Evolutionary conservation across 2,888 invertebrate species (phyloP).

Genomic region (Corbicula japonica): DNA sequence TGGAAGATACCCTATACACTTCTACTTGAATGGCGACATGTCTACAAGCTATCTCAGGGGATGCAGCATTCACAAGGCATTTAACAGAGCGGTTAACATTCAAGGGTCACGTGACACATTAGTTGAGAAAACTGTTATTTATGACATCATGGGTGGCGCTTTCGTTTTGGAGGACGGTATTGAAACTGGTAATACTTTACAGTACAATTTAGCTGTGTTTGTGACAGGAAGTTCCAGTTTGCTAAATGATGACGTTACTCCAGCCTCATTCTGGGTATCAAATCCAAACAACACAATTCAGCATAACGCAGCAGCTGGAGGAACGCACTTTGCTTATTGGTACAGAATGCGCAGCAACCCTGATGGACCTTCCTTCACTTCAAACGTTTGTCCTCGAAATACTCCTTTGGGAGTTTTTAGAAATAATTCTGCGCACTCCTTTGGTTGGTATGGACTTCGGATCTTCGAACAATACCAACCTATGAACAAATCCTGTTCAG

Average conservation of each 20-base stretch:
- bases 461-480: conserved; percentile 80
- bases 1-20: conserved; percentile 85
- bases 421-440: conserved; percentile 84
- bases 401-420: conserved; percentile 76
- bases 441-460: conserved; percentile 85
- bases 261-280: conserved; percentile 85
- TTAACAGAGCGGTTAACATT: conserved; percentile 85
- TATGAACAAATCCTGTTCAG: conserved; percentile 57
- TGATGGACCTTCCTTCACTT: conserved; percentile 81
- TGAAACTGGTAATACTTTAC: conserved; percentile 81
- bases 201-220: conserved; percentile 83
- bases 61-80: conserved; percentile 80
- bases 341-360: conserved; percentile 83
- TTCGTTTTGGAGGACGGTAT: conserved; percentile 85
- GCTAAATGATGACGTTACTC: conserved; percentile 85
- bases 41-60: conserved; percentile 80
- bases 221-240: conserved; percentile 81
- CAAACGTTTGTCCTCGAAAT: conserved; percentile 76
- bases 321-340: conserved; percentile 85
- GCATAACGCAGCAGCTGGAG: conserved; percentile 84
- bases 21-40: conserved; percentile 84
- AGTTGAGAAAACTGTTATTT: conserved; percentile 79
- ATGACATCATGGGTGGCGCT: conserved; percentile 85
- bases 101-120: conserved; percentile 80
- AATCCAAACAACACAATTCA: conserved; percentile 83